Base-by-base conservation (phyloP, 2,113 vertebrate species). In the Enhydra lutris region DNA sequence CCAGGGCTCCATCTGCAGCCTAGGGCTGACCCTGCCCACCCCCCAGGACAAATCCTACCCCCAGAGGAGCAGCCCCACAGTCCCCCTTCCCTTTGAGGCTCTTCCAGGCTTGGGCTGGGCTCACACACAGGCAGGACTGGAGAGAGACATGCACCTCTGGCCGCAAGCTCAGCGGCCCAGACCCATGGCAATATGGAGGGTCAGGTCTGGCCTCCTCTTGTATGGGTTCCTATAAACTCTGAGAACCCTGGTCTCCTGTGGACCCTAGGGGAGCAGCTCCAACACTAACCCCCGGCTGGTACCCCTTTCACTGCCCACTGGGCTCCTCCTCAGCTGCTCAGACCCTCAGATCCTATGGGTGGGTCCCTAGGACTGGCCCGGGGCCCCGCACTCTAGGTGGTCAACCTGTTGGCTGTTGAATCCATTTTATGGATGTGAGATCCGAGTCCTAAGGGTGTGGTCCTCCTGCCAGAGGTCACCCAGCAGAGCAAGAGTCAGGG, bases 111-210 rank as follows among this genome's bases (percentile, higher is more conserved):
- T 24, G 34, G 5, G 11, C 39, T 0, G 23, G 6, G 3, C 23
- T 42, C 73, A 45, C 73, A 15, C 39, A 76, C 6, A 42, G 23
- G 39, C 24, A 29, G 39, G 23, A 3, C 2, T n/a, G 69, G 69
- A 39, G 12, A 76, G 39, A 39, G 6, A 29, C 13, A 1, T 1
- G 2, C 11, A 1, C 13, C 39, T 74, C 73, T 7, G 6, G 4
- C 23, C 71, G 6, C 39, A 42, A 23, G 10, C 71, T 73, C 36
- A 12, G 71, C 21, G 5, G 50, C 13, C 50, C 50, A 50, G 50
- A 14, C 13, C 14, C 50, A 50, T 15, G 14, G 50, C 13, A 14
- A 50, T 15, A 50, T 15, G 14, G 50, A 50, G 50, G 50, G 50
- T 50, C 50, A 50, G 13, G 50, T 15, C 50, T 1, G 50, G 50